These are phyloP conservation scores for Molanna angustata DNA, from an alignment of 2,888 invertebrate genomes.

Conservation along the genomic window DNA sequence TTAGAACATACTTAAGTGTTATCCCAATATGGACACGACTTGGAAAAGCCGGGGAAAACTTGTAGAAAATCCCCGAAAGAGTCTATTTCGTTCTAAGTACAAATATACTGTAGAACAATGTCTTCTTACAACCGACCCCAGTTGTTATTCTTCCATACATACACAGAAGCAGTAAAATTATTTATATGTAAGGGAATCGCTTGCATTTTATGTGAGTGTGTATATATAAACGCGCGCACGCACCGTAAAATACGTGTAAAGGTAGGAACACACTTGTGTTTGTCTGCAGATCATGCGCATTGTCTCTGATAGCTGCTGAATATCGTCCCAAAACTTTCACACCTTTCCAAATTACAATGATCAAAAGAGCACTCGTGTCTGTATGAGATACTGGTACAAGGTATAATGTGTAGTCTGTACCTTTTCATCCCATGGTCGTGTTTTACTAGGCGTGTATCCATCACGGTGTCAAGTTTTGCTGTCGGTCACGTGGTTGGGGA, in stretches of 20 bases:
- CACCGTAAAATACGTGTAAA: constrained; percentile 7
- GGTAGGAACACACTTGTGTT: neutral
- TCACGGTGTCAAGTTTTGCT: constrained; percentile 1
- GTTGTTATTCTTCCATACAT: too few relatives aligned
- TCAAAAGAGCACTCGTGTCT: constrained; percentile 3
- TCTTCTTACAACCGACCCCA: too few relatives aligned
- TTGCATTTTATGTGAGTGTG: constrained; percentile 15
- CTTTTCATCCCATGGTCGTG: neutral
- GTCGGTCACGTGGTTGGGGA: constrained; percentile 15
- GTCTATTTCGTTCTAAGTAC: too few relatives aligned
- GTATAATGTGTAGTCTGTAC: constrained; percentile 5
- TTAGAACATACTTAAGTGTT: too few relatives aligned
- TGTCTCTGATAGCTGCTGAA: constrained; percentile 20
- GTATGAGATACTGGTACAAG: neutral
- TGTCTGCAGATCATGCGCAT: constrained; percentile 27
- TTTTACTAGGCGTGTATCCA: neutral
- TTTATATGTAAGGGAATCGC: constrained; percentile 9
- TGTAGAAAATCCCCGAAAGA: too few relatives aligned
- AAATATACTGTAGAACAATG: too few relatives aligned
- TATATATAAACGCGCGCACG: constrained; percentile 19
- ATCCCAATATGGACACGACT: too few relatives aligned
- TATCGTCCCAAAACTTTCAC: constrained; percentile 5
- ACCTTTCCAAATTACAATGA: constrained; percentile 4
- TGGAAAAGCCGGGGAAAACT: too few relatives aligned
- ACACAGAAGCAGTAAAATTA: too few relatives aligned